Evolutionary conservation across 2,113 vertebrate genomes (phyloP).

Genomic region (Seriola dumerili): DNA sequence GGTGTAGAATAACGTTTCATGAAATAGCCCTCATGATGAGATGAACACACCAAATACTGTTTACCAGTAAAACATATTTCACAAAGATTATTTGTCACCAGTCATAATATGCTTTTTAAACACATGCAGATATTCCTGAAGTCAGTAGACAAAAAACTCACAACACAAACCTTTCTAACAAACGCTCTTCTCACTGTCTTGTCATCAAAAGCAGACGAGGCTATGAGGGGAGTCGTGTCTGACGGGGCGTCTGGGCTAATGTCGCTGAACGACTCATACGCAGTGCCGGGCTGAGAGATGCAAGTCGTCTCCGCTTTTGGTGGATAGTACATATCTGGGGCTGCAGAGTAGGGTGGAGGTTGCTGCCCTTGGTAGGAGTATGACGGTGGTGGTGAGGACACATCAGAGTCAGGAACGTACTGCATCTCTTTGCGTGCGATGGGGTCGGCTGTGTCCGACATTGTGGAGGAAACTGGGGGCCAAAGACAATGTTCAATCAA

Average conservation of each 20-base stretch:
- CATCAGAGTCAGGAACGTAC: background rate
- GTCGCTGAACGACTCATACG: constrained; percentile 29
- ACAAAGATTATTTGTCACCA: background rate
- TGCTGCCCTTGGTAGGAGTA: constrained; percentile 22
- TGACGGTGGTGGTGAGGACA: background rate
- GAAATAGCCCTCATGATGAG: too few relatives aligned
- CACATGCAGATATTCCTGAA: background rate
- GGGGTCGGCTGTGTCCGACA: constrained; percentile 45
- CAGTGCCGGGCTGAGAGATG: background rate
- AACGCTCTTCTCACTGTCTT: constrained; percentile 73
- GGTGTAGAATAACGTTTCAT: too few relatives aligned
- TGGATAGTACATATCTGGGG: constrained; percentile 6
- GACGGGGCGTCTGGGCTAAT: constrained; percentile 16
- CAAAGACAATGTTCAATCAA: constrained; percentile 7
- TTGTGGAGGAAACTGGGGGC: constrained; percentile 51
- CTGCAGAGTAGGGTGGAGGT: constrained; percentile 66
- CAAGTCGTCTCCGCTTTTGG: background rate
- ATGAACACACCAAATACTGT: background rate
- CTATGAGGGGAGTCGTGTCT: background rate
- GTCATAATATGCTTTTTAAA: background rate
- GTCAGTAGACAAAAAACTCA: background rate
- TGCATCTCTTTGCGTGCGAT: background rate
- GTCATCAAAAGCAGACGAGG: constrained; percentile 66
- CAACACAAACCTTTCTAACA: constrained; percentile 78
- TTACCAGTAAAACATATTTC: background rate